A percentile compares a stretch with the other conserved stretches of the same genome.
Evolutionary conservation across 2,888 invertebrate species (phyloP).

Genomic region (Calameuta filiformis): DNA sequence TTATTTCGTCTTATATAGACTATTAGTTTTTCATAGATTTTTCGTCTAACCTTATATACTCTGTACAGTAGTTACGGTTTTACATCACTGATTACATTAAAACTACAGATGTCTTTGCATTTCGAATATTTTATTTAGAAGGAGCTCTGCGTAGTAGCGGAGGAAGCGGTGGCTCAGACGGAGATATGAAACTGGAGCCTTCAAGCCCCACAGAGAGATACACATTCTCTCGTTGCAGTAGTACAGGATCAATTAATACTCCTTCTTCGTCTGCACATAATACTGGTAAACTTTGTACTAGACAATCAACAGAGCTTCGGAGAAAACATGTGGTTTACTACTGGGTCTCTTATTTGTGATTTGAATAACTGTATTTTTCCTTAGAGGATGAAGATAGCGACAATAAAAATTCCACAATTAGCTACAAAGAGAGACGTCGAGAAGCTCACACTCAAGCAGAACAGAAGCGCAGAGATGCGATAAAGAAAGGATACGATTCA

Average conservation of each 20-base stretch:
- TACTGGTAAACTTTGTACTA: constrained; percentile 70
- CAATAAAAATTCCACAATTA: constrained; percentile 74
- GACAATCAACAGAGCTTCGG: constrained; percentile 28
- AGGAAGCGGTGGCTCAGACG: constrained; percentile 51
- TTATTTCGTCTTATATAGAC: too few species aligned
- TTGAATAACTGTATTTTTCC: constrained; percentile 27
- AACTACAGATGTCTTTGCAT: too few species aligned
- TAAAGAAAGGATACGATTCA: constrained; percentile 96
- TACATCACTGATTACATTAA: too few species aligned
- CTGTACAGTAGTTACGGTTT: too few species aligned
- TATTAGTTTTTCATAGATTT: too few species aligned
- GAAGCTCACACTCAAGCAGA: constrained; percentile 98
- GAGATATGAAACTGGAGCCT: constrained; percentile 70
- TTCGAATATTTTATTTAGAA: constrained; percentile 17
- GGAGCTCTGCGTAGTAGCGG: constrained; percentile 27
- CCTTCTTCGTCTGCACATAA: constrained; percentile 85
- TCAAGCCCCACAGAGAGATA: constrained; percentile 71
- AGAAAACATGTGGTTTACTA: constrained; percentile 55
- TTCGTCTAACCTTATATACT: too few species aligned
- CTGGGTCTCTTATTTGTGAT: background rate
- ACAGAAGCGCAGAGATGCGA: constrained; percentile 95
- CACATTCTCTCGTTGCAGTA: constrained; percentile 79
- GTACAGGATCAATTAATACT: constrained; percentile 82
- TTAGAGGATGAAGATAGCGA: constrained; percentile 75
- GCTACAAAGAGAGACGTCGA: constrained; percentile 91